phyloP scores from a whole-genome alignment of 2,888 invertebrate species.

The Zootermopsis nevadensis region DNA sequence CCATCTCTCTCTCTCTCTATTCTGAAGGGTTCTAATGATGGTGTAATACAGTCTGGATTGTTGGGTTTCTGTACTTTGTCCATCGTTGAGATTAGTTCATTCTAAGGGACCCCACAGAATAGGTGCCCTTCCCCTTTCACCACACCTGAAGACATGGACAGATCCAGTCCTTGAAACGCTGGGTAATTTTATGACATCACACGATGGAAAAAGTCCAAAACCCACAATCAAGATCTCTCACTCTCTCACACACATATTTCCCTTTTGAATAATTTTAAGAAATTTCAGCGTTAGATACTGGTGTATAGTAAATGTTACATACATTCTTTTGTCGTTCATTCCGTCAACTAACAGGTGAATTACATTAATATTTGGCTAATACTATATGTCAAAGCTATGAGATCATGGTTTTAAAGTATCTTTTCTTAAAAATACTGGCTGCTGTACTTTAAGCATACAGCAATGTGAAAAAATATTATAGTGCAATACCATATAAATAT shows the following conservation, averaged over 20 bases:
- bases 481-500: constrained; percentile 20
- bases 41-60: too few relatives aligned
- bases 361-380: neutral
- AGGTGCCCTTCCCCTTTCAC: too few relatives aligned
- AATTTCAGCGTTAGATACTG: constrained; percentile 11
- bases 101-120: too few relatives aligned
- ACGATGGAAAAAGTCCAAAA: too few relatives aligned
- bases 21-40: too few relatives aligned
- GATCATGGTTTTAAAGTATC: constrained; percentile 11
- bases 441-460: constrained; percentile 37
- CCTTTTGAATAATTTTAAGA: neutral
- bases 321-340: neutral
- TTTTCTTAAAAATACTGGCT: constrained; percentile 24
- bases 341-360: constrained; percentile 13
- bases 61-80: too few relatives aligned
- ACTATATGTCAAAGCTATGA: constrained; percentile 14
- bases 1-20: too few relatives aligned
- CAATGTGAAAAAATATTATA: constrained; percentile 40
- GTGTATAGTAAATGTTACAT: constrained; percentile 3
- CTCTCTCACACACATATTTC: neutral
- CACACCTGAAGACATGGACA: too few relatives aligned
- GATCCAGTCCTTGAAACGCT: too few relatives aligned
- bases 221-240: too few relatives aligned
- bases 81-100: too few relatives aligned
- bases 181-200: too few relatives aligned